Evolutionary conservation across 1,140 invertebrate species (phyloP).

Genomic region (Aricia agestis): DNA sequence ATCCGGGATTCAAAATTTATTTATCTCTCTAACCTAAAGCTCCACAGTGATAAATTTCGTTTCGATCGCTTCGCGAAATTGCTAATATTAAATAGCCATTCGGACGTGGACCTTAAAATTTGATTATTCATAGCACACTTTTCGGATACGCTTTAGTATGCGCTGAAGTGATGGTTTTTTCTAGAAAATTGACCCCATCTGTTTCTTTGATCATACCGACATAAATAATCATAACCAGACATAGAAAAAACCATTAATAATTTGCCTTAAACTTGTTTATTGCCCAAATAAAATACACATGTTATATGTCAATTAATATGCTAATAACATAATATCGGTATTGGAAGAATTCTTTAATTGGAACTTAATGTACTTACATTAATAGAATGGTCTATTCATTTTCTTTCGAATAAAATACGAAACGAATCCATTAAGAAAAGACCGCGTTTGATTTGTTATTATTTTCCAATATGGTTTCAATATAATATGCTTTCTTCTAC

Average conservation of each 20-base stretch:
- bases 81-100: background rate
- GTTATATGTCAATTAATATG: constrained; percentile 11
- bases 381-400: background rate
- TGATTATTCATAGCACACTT: background rate
- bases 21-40: too few relatives aligned
- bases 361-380: constrained; percentile 3
- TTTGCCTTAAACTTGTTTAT: constrained; percentile 1
- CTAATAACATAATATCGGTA: background rate
- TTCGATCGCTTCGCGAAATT: background rate
- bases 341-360: background rate
- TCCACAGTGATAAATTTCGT: background rate
- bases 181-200: constrained; percentile 2
- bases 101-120: background rate
- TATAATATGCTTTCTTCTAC: too few relatives aligned
- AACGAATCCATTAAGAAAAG: background rate
- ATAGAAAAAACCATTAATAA: constrained; percentile 3
- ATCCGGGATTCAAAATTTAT: too few relatives aligned
- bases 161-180: background rate
- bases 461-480: background rate
- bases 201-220: background rate
- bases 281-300: constrained; percentile 2
- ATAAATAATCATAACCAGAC: constrained; percentile 3
- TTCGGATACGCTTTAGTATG: background rate
- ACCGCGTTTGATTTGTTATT: background rate
- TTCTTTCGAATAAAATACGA: background rate